Evolutionary conservation across 2,888 invertebrate species (phyloP).

Genomic region (Latrodectus hesperus): DNA sequence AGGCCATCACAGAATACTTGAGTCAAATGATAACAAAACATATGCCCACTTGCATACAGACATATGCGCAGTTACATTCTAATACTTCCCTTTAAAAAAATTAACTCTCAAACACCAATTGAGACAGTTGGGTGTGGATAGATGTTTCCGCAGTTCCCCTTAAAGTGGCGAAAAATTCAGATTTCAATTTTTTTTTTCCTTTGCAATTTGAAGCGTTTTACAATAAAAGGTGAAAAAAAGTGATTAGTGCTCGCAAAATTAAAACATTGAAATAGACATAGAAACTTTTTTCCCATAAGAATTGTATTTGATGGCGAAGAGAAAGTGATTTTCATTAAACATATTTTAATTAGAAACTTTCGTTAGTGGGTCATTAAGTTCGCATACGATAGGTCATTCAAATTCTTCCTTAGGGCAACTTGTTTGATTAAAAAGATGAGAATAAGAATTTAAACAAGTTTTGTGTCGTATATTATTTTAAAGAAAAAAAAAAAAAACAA

Average conservation of each 20-base stretch:
- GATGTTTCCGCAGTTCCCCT: background rate
- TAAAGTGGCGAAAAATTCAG: conserved; percentile 12
- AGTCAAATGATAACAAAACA: too few relatives aligned
- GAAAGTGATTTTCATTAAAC: conserved; percentile 69
- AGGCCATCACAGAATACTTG: too few relatives aligned
- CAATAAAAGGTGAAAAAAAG: conserved; percentile 54
- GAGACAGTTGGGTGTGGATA: background rate
- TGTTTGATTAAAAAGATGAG: conserved; percentile 67
- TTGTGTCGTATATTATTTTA: conserved; percentile 52
- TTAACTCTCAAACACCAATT: background rate
- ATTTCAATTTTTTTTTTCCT: conserved; percentile 52
- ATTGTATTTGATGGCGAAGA: conserved; percentile 63
- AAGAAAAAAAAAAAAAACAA: conserved; percentile 37
- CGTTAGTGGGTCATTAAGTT: conserved; percentile 64
- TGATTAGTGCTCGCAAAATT: conserved; percentile 64
- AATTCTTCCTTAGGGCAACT: conserved; percentile 62
- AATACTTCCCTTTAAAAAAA: conserved; percentile 7
- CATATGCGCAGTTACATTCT: too few relatives aligned
- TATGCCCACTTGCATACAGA: too few relatives aligned
- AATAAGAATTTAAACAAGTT: conserved; percentile 60
- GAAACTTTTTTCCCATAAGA: conserved; percentile 23
- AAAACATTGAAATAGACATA: conserved; percentile 65
- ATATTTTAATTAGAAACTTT: conserved; percentile 67
- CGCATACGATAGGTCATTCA: conserved; percentile 64
- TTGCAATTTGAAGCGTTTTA: conserved; percentile 33